A percentile compares a stretch with the other conserved stretches of the same genome.
Conservation (phyloP, 2,113 vertebrate species). For the Neopipo cinnamomea region DNA sequence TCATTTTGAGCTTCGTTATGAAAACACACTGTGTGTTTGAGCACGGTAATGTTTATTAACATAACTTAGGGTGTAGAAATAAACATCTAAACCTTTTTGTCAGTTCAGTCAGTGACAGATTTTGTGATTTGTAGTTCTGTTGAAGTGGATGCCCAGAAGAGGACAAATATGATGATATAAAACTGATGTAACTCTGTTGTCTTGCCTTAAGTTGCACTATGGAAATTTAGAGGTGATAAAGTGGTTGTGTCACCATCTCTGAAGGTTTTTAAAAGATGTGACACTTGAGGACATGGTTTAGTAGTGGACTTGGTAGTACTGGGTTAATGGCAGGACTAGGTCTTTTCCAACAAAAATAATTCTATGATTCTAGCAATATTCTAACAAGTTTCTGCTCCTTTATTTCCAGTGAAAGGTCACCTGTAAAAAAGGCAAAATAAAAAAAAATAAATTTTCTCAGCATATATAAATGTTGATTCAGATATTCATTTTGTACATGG, state of each 20-base stretch:
- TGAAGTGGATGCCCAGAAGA: background rate
- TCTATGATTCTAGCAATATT: background rate
- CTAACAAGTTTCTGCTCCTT: background rate
- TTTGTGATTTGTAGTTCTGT: background rate
- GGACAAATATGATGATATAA: background rate
- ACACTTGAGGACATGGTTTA: background rate
- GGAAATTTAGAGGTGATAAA: background rate
- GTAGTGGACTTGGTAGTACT: background rate
- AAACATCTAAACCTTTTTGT: background rate
- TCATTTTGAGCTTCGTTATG: background rate
- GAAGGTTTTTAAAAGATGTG: background rate
- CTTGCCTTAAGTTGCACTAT: background rate
- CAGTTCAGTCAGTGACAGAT: background rate
- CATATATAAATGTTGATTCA: background rate
- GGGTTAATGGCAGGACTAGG: background rate
- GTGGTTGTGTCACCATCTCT: background rate
- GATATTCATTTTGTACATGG: background rate
- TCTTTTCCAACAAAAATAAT: background rate
- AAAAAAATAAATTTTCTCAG: no score
- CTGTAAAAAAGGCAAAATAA: background rate
- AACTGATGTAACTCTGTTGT: background rate
- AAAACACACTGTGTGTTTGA: rapidly evolving
- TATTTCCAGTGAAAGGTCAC: background rate
- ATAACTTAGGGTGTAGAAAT: background rate
- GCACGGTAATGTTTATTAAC: background rate